Percentiles rank a stretch among this genome's conserved stretches.
These are phyloP conservation scores for Stenurella melanura DNA, from an alignment of 2,888 invertebrate species.

Conservation along the genomic window DNA sequence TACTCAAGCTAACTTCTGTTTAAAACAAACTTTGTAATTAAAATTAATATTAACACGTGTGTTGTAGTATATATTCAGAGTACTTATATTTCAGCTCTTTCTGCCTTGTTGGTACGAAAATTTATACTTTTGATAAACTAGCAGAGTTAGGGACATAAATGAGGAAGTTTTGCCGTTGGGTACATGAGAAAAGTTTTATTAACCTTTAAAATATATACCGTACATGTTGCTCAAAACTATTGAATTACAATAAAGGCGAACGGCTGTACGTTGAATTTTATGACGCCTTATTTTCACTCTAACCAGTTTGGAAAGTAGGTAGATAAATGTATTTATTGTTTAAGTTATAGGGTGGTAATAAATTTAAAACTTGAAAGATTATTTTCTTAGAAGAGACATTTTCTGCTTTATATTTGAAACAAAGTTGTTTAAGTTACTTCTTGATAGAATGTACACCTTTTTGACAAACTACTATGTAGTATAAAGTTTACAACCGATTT, in stretches of 20 bases:
- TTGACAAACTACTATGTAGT: not conserved
- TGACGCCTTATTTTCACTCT: conserved; percentile 33
- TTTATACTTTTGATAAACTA: conserved; percentile 42
- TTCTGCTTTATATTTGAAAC: conserved; percentile 39
- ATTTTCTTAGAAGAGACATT: conserved; percentile 27
- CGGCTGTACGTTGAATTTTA: conserved; percentile 33
- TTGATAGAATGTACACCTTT: not conserved
- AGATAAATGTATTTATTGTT: conserved; percentile 49
- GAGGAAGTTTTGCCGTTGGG: conserved; percentile 34
- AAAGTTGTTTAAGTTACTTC: conserved; percentile 23
- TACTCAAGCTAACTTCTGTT: conserved; percentile 10
- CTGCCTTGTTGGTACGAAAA: conserved; percentile 10
- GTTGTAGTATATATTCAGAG: not conserved
- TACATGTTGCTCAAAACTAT: conserved; percentile 30
- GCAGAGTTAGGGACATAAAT: conserved; percentile 40
- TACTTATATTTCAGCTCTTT: conserved; percentile 23
- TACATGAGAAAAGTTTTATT: conserved; percentile 35
- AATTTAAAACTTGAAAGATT: conserved; percentile 42
- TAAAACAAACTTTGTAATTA: conserved; percentile 44
- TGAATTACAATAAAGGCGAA: conserved; percentile 45
- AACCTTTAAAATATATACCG: conserved; percentile 36
- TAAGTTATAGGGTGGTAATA: conserved; percentile 44
- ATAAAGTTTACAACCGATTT: not conserved
- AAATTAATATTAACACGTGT: conserved; percentile 42
- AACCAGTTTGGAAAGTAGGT: conserved; percentile 37